Percentiles rank a stretch among this genome's conserved stretches.
These are phyloP conservation scores for Seriola rivoliana DNA, from an alignment of 2,113 vertebrate species.

Conservation along the genomic window DNA sequence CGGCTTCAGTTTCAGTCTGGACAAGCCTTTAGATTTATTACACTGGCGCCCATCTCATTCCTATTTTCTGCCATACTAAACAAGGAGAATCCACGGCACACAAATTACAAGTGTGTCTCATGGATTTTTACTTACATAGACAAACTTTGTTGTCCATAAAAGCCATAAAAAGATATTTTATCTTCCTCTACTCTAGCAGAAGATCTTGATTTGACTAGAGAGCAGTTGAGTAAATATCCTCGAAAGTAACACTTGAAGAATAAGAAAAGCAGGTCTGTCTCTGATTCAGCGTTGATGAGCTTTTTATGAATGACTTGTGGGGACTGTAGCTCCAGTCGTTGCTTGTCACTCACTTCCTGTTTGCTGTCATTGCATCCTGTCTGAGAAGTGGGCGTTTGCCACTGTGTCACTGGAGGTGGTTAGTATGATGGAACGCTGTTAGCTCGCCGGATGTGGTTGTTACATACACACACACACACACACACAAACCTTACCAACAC, in stretches of 20 bases:
- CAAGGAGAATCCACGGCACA: not conserved
- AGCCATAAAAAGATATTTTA: not conserved
- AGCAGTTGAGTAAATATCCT: not conserved
- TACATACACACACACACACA: not conserved
- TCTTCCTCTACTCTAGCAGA: not conserved
- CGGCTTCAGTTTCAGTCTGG: not conserved
- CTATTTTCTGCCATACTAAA: not conserved
- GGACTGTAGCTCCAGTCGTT: slow-evolving; percentile 51
- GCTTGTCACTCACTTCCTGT: slow-evolving; percentile 67
- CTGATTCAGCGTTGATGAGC: slow-evolving; percentile 33
- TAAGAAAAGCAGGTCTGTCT: slow-evolving; percentile 5
- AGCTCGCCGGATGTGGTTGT: slow-evolving; percentile 33
- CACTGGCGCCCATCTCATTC: not conserved
- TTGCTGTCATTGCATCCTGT: slow-evolving; percentile 69
- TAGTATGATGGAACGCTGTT: not conserved
- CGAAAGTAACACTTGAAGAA: slow-evolving; percentile 5
- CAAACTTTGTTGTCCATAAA: not conserved
- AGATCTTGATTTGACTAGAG: not conserved
- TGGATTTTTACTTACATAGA: not conserved
- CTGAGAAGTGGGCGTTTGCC: slow-evolving; percentile 42
- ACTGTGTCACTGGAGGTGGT: slow-evolving; percentile 43
- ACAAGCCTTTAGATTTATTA: not conserved
- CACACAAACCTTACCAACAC: not conserved
- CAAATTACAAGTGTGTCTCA: not conserved
- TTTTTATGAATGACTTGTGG: slow-evolving; percentile 74